Percentiles rank a stretch among this genome's conserved stretches.
Evolutionary conservation across 2,888 invertebrate genomes (phyloP).

Genomic region (Ochlodes sylvanus): DNA sequence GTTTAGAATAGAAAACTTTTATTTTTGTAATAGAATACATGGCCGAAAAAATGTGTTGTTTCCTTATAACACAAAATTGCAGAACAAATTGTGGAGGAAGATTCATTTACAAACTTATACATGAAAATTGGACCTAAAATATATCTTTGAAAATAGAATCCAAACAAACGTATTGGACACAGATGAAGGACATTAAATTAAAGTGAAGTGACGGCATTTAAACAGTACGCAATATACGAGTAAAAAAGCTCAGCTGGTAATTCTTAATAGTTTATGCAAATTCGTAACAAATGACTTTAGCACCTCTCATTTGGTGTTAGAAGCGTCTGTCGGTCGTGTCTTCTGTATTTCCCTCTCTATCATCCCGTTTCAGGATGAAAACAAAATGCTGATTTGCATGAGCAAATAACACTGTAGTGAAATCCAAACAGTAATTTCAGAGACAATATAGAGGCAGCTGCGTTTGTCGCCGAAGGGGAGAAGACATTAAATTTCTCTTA

Average conservation of each 20-base stretch:
- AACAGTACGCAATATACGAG: constrained; percentile 45
- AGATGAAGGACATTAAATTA: constrained; percentile 32
- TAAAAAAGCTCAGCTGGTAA: constrained; percentile 69
- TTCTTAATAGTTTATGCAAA: constrained; percentile 82
- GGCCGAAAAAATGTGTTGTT: too few species aligned
- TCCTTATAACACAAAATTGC: too few species aligned
- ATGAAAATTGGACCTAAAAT: constrained; percentile 44
- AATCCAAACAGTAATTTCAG: constrained; percentile 81
- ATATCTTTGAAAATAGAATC: constrained; percentile 27
- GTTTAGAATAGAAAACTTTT: too few species aligned
- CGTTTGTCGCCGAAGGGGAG: constrained; percentile 55
- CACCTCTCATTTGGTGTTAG: constrained; percentile 26
- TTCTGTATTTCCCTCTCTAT: constrained; percentile 46
- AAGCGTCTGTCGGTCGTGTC: constrained; percentile 46
- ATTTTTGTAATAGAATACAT: too few species aligned
- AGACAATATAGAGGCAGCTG: constrained; percentile 78
- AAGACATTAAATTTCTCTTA: constrained; percentile 74
- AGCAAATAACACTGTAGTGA: constrained; percentile 81
- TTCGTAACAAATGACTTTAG: constrained; percentile 41
- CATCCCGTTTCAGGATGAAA: constrained; percentile 65
- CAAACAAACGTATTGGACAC: constrained; percentile 13
- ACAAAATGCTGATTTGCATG: constrained; percentile 83
- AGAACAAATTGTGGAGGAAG: too few species aligned
- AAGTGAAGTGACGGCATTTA: constrained; percentile 16
- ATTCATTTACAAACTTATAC: too few species aligned